These are phyloP conservation scores for Hystrix brachyura DNA, from an alignment of 2,113 vertebrate species.

Conservation along the genomic window DNA sequence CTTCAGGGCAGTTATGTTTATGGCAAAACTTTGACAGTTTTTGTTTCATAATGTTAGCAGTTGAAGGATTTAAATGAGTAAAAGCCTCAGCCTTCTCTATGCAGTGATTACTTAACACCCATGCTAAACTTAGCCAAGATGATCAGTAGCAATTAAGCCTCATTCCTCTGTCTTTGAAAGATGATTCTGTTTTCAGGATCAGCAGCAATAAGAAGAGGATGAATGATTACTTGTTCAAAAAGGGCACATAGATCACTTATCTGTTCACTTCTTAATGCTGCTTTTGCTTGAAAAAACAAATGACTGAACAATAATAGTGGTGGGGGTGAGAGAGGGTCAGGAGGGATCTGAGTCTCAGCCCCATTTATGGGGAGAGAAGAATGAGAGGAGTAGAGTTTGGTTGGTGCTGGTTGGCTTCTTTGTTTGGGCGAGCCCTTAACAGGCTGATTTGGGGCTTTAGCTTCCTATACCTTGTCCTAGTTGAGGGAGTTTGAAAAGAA, in stretches of 20 bases:
- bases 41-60: background rate
- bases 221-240: background rate
- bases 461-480: background rate
- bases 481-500: conserved; percentile 47
- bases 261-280: background rate
- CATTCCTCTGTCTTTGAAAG: background rate
- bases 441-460: background rate
- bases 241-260: background rate
- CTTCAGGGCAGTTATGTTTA: background rate
- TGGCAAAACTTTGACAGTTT: background rate
- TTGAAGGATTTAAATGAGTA: conserved; percentile 1
- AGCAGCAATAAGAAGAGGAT: background rate
- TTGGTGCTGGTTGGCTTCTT: background rate
- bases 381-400: background rate
- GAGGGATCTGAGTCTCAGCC: background rate
- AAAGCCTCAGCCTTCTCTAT: background rate
- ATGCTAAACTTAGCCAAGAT: background rate
- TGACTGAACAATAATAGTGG: background rate
- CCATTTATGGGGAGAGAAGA: background rate
- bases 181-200: conserved; percentile 20
- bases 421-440: background rate
- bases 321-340: background rate
- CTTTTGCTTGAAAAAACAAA: background rate
- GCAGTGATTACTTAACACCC: background rate
- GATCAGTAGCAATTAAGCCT: background rate